Evolutionary conservation across 2,113 vertebrate species (phyloP), one percentile per base, ranked within the genome.

Genomic region (Scytalopus superciliaris): DNA sequence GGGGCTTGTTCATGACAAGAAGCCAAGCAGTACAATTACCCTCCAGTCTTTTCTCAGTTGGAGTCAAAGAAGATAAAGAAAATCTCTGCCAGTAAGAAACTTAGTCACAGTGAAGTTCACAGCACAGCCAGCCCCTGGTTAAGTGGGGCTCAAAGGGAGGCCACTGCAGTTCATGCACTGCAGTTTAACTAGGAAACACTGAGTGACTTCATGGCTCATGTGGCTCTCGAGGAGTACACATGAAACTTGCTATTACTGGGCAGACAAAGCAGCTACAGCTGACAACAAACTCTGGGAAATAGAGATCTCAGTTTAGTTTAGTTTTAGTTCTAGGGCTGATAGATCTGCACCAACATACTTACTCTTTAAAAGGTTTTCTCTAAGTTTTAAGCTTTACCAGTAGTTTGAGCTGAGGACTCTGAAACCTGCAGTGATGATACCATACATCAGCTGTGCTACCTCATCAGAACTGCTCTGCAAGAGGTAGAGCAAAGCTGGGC

Each of bases 11-110:
- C 68, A 56, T 44, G 67, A 86, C 50, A 84, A 86, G 70, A 87
- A 60, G 93, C 84, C 95, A 95, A 88, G 89, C 30, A 95, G 77
- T 79, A 94, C 35, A 63, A 92, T 63, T 88, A 53, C 40, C 37
- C 66, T 92, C 64, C 6, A 73, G 73, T 85, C 82, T 89, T 77
- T 67, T 85, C 96, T 81, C 78, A 69, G 85, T 39, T 82, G 87
- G 89, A 96, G 83, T 97, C 94, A 96, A 97, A 92, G 55, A 72
- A 1, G 56, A 91, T 57, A 88, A 90, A 91, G 74, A 87, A 91
- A 90, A 74, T 27, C 75, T 56, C 82, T 89, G 87, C 66, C 84
- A 94, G 31, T 63, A 80, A 84, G 40, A 84, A 94, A 90, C 30
- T 89, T 73, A 94, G 52, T 91, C 91, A 93, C 47, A 92, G 84